Percentiles rank a stretch among this genome's conserved stretches.
Conservation (phyloP, 2,113 vertebrate genomes). For the Ovis aries region DNA sequence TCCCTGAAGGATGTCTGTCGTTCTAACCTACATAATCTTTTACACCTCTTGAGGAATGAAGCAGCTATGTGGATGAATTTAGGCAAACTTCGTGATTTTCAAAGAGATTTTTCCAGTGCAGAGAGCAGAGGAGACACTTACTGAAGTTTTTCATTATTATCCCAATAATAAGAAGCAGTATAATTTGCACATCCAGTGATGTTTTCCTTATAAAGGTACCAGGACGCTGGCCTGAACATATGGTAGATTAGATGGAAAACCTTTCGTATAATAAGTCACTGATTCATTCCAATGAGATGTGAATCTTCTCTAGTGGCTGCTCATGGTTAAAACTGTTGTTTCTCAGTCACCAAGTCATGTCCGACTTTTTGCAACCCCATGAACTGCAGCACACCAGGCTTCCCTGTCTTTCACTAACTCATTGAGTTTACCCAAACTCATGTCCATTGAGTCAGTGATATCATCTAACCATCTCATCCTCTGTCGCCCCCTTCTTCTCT, state of each 20-base stretch:
- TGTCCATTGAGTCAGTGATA: background rate
- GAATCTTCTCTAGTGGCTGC: background rate
- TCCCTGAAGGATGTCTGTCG: background rate
- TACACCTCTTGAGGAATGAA: background rate
- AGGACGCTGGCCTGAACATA: background rate
- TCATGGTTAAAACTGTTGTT: background rate
- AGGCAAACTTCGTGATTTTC: background rate
- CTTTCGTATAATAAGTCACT: constrained; percentile 21
- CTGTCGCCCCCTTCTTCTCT: background rate
- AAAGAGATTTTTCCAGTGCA: background rate
- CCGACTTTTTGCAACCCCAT: background rate
- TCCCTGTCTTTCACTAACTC: background rate
- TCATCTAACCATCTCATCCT: background rate
- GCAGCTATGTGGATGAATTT: background rate
- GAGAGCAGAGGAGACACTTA: background rate
- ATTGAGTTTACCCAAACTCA: background rate
- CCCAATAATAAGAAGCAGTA: background rate
- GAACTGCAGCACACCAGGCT: background rate
- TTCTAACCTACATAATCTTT: background rate
- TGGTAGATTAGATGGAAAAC: background rate
- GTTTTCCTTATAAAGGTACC: background rate
- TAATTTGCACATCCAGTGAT: background rate
- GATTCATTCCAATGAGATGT: background rate
- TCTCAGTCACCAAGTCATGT: background rate
- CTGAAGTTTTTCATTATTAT: constrained; percentile 16